Conservation (phyloP, 2,888 invertebrate species). For the Eupithecia abbreviata region DNA sequence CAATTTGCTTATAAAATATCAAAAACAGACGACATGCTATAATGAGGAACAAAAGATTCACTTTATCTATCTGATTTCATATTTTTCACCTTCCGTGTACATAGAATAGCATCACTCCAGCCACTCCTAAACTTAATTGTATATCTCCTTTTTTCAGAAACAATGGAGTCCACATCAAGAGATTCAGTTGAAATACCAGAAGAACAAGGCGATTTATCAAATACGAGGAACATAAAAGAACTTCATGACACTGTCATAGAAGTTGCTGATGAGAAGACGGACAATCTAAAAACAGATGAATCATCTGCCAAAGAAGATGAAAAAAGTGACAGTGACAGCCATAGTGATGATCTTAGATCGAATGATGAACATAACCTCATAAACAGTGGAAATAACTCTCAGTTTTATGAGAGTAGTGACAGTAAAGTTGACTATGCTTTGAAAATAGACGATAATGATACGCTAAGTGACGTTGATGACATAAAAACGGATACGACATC, state of each 20-base stretch:
- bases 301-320: constrained; percentile 65
- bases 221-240: constrained; percentile 38
- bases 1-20: constrained; percentile 16
- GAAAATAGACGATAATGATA: constrained; percentile 80
- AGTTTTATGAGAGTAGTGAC: constrained; percentile 82
- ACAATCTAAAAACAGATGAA: constrained; percentile 54
- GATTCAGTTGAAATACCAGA: constrained; percentile 40
- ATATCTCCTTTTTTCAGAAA: constrained; percentile 56
- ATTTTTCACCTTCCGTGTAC: not conserved
- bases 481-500: constrained; percentile 81
- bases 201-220: constrained; percentile 28
- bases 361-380: constrained; percentile 74
- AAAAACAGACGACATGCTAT: constrained; percentile 4
- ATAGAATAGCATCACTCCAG: not conserved
- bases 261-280: constrained; percentile 34
- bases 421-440: constrained; percentile 78
- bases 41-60: not conserved
- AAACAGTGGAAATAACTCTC: constrained; percentile 72
- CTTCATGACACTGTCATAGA: constrained; percentile 8
- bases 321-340: constrained; percentile 75
- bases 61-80: not conserved
- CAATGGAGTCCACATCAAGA: constrained; percentile 57
- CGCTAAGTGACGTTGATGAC: constrained; percentile 80
- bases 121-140: constrained; percentile 14
- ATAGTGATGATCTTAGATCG: constrained; percentile 73